These are phyloP conservation scores for Drosophila nannoptera DNA, from an alignment of 1,140 invertebrate genomes.

Conservation along the genomic window DNA sequence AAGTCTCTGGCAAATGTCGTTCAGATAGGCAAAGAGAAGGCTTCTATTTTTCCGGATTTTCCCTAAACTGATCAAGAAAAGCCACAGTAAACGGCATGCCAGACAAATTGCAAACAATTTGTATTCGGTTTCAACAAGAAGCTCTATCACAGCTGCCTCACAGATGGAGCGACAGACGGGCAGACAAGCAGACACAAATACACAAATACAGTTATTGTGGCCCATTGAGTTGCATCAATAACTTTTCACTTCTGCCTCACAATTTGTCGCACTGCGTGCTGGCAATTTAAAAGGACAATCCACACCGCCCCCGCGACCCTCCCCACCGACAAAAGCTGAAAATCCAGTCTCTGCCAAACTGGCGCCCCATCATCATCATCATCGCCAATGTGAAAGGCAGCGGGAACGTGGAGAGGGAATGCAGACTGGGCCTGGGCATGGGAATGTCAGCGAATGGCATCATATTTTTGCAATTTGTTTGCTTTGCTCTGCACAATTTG, in stretches of 20 bases:
- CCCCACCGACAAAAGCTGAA: background rate
- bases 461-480: constrained; percentile 69
- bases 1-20: no score
- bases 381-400: constrained; percentile 4
- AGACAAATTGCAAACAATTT: constrained; percentile 16
- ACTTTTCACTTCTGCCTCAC: constrained; percentile 26
- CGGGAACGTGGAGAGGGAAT: no score
- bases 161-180: background rate
- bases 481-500: constrained; percentile 58
- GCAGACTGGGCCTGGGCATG: background rate
- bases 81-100: background rate
- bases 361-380: constrained; percentile 46
- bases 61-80: background rate
- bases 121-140: constrained; percentile 6
- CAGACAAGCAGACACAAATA: background rate
- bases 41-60: background rate
- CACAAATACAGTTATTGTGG: constrained; percentile 30
- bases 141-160: constrained; percentile 4
- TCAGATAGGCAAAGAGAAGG: no score
- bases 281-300: constrained; percentile 26
- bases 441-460: constrained; percentile 34
- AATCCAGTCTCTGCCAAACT: background rate
- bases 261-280: constrained; percentile 32
- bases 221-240: constrained; percentile 35
- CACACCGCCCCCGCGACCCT: background rate